Evolutionary conservation across 2,888 invertebrate species (phyloP).

Genomic region (Apamea anceps): DNA sequence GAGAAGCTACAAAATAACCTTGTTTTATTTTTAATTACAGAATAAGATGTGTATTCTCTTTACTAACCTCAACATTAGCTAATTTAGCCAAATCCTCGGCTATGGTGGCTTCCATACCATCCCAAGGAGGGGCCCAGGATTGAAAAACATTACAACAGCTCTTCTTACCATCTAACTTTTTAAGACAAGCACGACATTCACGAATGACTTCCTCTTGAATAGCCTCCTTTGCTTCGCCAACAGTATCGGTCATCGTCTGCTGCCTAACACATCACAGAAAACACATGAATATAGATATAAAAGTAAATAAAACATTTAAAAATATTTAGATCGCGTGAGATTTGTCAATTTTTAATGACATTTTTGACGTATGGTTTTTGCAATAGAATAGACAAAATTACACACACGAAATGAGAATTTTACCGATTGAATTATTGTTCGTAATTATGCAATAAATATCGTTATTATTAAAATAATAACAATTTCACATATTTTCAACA

Average conservation of each 20-base stretch:
- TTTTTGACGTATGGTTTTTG: conserved; percentile 63
- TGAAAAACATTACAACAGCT: conserved; percentile 76
- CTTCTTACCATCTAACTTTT: conserved; percentile 66
- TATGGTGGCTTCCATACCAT: conserved; percentile 77
- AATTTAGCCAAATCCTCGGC: conserved; percentile 81
- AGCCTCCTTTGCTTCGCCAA: conserved; percentile 7
- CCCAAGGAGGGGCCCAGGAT: conserved; percentile 78
- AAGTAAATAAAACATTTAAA: conserved; percentile 50
- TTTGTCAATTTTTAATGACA: conserved; percentile 64
- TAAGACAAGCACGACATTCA: conserved; percentile 83
- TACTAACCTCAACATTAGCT: conserved; percentile 79
- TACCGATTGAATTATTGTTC: neutral
- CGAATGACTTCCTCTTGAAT: conserved; percentile 21
- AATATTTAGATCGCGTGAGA: conserved; percentile 37
- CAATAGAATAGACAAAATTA: conserved; percentile 62
- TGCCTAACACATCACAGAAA: conserved; percentile 52
- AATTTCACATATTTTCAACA: neutral
- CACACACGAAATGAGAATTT: conserved; percentile 21
- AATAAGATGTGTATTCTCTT: neutral
- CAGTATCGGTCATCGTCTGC: conserved; percentile 55
- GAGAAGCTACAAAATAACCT: neutral
- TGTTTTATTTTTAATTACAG: neutral
- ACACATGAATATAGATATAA: conserved; percentile 28
- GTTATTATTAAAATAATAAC: conserved; percentile 2
- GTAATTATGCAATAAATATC: neutral